Evolutionary conservation across 64 coral and sea anemone genomes (phyloP), one percentile per base, ranked within the genome.

Genomic region (Montipora cactus): DNA sequence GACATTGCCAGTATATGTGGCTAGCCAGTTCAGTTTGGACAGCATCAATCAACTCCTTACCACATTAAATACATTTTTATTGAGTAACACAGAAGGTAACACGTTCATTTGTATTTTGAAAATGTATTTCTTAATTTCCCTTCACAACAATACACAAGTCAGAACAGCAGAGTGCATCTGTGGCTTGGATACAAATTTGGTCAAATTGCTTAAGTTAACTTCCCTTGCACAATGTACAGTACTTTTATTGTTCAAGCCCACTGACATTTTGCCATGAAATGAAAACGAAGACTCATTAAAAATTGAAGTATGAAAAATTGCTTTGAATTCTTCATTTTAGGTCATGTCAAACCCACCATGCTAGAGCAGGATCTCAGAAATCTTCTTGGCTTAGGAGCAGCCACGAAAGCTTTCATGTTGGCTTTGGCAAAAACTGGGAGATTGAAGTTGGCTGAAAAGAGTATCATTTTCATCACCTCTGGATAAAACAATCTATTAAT

Each of bases 331-430:
- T 25, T 72, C 1, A 71, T 71, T 86, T 86, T 46, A 86, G 82
- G 12, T 49, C 82, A 72, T 7, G 8, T n/a, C 66, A 64, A 86
- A 86, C 72, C 79, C 5, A 14, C 59, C 22, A 84, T 96, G 15
- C 78, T 53, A 28, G 95, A 96, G 64, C 70, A 91, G 71, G 95
- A 93, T n/a, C 79, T 96, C 13, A 84, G 95, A 57, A 92, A 94
- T 46, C 19, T 75, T 50, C 82, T 97, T 12, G 57, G 75, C 37
- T 79, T 97, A 15, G 96, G 96, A 75, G 50, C 89, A 71, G 74
- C 80, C 74, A 97, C 96, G n/a, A 97, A 97, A 23, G 89, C 96
- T 15, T 97, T 92, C 49, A 91, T 94, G 96, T 75, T 97, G 20
- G 89, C 86, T 7, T 80, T 97, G 49, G 92, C 77, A 12, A 97